Conservation (phyloP, 2,888 invertebrate genomes). For the Ornithoptera alexandrae region DNA sequence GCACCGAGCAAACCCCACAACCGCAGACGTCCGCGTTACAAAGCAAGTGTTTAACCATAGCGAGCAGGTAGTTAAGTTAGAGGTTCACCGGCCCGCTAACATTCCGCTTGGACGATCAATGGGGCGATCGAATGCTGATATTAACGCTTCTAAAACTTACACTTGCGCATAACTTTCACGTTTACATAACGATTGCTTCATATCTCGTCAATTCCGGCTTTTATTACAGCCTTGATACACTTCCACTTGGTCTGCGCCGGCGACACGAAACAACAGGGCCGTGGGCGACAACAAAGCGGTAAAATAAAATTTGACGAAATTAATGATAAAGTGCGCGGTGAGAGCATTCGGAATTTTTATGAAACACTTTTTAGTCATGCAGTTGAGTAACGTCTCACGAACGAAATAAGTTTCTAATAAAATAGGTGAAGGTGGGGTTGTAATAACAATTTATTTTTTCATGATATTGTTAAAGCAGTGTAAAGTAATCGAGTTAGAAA, state of each 20-base stretch:
- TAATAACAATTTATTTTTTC: conserved; percentile 21
- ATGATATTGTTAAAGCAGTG: conserved; percentile 20
- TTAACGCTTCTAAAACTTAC: conserved; percentile 45
- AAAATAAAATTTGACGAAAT: conserved; percentile 63
- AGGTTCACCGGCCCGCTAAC: conserved; percentile 23
- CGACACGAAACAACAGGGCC: conserved; percentile 45
- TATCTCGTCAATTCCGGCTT: conserved; percentile 56
- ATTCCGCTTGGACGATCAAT: conserved; percentile 43
- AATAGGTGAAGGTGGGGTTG: conserved; percentile 33
- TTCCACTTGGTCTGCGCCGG: conserved; percentile 41
- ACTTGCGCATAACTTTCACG: conserved; percentile 63
- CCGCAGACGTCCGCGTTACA: no score
- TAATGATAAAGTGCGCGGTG: conserved; percentile 42
- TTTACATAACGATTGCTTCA: conserved; percentile 62
- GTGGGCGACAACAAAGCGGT: conserved; percentile 46
- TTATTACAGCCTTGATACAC: conserved; percentile 61
- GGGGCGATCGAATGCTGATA: conserved; percentile 40
- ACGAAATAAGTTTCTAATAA: conserved; percentile 35
- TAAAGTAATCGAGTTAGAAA: conserved; percentile 29
- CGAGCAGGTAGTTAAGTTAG: no score
- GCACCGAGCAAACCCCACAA: no score
- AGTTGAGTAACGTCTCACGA: conserved; percentile 44
- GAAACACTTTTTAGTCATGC: conserved; percentile 57
- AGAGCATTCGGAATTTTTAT: conserved; percentile 40
- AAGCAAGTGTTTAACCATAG: no score